Evolutionary conservation across 1,140 invertebrate species (phyloP), one percentile per base, ranked within the genome.

Genomic region (Bombus affinis): DNA sequence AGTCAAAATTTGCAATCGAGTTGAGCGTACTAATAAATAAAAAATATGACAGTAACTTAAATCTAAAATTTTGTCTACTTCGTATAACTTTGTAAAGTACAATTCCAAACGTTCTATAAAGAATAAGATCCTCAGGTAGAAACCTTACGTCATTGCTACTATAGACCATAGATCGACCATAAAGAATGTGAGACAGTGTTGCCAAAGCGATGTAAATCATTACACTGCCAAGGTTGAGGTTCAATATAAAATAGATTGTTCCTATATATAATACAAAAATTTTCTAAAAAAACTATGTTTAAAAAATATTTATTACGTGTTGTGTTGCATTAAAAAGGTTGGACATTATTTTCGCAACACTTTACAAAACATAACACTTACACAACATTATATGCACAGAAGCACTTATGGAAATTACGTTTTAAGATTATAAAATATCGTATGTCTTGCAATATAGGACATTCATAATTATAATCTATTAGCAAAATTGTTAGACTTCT

Each of bases 131-230:
- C 92, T 91, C 94, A 95, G 94, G 93, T 95, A 95, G 91, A 90
- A 90, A 93, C 86, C 92, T 94, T 95, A 94, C 93, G 92, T 95
- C 94, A 95, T 93, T 95, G 92, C 90, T 91, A 91, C 91, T 92
- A 93, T 87, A 88, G 68, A 85, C 44, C 88, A 92, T 87, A 89
- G 74, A 88, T 75, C 90, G 92, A 94, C 92, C 92, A 91, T 92
- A 92, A 94, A 93, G 93, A 93, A 94, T 94, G 93, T 90, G 89
- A 88, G 87, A 89, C 93, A 92, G 91, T 92, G 94, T 95, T 95
- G 93, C 90, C 92, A 92, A 86, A 85, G 88, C 87, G 80, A 68
- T 74, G 88, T 92, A 91, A 91, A 92, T 92, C 85, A 92, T 89
- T 65, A 73, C 53, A 79, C 70, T 68, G 79, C 90, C 86, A 86